phyloP scores from a whole-genome alignment of 1,140 invertebrate species.

The Lepidurus packardi region DNA sequence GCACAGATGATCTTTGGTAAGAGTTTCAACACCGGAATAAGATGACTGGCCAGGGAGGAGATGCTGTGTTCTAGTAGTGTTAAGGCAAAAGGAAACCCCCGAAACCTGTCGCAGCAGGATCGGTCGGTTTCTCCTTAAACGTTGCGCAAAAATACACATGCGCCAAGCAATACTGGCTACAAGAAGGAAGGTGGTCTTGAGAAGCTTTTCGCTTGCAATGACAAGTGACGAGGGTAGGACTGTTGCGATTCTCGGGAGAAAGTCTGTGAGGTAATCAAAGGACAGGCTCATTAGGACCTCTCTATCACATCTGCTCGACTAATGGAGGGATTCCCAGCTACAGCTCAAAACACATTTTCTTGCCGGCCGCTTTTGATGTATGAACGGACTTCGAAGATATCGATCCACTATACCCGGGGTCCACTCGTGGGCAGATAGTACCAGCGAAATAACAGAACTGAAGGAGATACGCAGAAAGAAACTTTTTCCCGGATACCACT shows the following conservation, averaged over 20 bases:
- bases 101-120: not conserved
- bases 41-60: not conserved
- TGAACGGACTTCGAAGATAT: not conserved
- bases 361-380: not conserved
- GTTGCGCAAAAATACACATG: conserved; percentile 3
- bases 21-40: not conserved
- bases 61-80: not conserved
- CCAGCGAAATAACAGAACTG: not conserved
- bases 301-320: not conserved
- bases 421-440: not conserved
- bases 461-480: not conserved
- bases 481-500: not conserved
- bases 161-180: not conserved
- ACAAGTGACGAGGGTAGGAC: not conserved
- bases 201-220: not conserved
- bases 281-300: not conserved
- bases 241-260: not conserved
- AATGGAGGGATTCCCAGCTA: not conserved
- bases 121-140: not conserved
- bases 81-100: not conserved
- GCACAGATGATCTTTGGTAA: not conserved
- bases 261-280: not conserved
- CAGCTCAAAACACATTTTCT: not conserved
- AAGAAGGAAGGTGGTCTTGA: not conserved
- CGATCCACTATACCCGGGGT: not conserved